Conservation (phyloP, 92 coral and sea anemone genomes). For the Porites rus region DNA sequence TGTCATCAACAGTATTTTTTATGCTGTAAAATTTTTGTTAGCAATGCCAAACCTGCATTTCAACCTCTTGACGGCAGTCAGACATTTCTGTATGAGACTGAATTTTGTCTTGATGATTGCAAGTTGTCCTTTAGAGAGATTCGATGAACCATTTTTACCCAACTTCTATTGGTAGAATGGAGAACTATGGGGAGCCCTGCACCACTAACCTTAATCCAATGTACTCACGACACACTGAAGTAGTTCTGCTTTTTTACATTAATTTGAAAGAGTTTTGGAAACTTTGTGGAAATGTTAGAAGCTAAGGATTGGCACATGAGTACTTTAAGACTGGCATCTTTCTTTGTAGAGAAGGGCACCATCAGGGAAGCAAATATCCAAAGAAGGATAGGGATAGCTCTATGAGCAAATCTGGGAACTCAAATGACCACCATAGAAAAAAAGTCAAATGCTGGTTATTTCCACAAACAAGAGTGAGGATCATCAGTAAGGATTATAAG, state of each 20-base stretch:
- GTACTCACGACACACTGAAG: too few species aligned
- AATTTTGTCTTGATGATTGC: not conserved
- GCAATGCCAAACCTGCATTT: not conserved
- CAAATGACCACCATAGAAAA: slow-evolving; percentile 22
- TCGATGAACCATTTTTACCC: not conserved
- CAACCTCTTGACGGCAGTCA: not conserved
- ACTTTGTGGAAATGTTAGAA: too few species aligned
- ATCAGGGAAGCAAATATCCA: slow-evolving; percentile 30
- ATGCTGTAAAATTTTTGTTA: too few species aligned
- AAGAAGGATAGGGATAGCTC: slow-evolving; percentile 32
- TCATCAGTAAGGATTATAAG: slow-evolving; percentile 87
- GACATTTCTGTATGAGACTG: not conserved
- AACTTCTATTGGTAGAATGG: too few species aligned
- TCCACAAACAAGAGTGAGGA: slow-evolving; percentile 91
- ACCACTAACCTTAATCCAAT: too few species aligned
- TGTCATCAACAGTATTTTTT: not conserved
- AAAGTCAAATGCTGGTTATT: slow-evolving; percentile 84
- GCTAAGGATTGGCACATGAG: too few species aligned
- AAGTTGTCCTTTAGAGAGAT: not conserved
- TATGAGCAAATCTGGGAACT: slow-evolving; percentile 9
- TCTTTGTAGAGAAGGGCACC: slow-evolving; percentile 28
- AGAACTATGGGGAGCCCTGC: too few species aligned
- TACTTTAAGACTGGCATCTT: too few species aligned
- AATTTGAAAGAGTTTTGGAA: too few species aligned
- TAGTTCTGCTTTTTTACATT: too few species aligned